Base-by-base conservation (phyloP, 2,888 invertebrate genomes). In the Phragmatobia fuliginosa region DNA sequence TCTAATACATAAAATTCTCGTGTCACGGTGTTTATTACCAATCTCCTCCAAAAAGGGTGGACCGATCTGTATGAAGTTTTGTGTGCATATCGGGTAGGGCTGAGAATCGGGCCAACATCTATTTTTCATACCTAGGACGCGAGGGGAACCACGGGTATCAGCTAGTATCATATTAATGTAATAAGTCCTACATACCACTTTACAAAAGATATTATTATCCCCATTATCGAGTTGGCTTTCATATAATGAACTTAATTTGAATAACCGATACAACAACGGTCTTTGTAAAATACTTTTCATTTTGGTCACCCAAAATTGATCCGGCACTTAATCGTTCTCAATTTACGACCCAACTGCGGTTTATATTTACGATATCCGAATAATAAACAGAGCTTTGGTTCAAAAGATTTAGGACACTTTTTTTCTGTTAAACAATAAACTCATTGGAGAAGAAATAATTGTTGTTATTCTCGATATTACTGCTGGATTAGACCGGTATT, bases 331-430 rank as follows among this genome's bases (percentile, higher is more conserved):
- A 82, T 78, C 75, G 74, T 77, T 61, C 62, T n/a, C 78, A 75
- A 76, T 82, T 81, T 78, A 82, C 70, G 78, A 80, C 67, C 62
- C 62, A 70, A 80, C 73, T 81, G 78, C 70, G 74, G 72, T 78
- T 75, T 74, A 81, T 81, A 81, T 81, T 81, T 80, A 80, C 80
- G 78, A 74, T 81, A 78, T 80, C 71, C 73, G 73, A 77, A 75
- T 75, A 74, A 75, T 80, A 80, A 80, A 77, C 66, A 69, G 60
- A 59, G 36, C 67, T 62, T 67, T 68, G 67, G 68, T 67, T 41
- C 69, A 62, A 72, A 66, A 61, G 75, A 59, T 77, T 74, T 69
- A 62, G 72, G 64, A 62, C 67, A 68, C 59, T 36, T 61, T 25
- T n/a, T 56, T 78, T 78, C 18, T 66, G 63, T 41, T 65, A 58